phyloP scores from a whole-genome alignment of 2,888 invertebrate species.

The Rhagonycha lutea region DNA sequence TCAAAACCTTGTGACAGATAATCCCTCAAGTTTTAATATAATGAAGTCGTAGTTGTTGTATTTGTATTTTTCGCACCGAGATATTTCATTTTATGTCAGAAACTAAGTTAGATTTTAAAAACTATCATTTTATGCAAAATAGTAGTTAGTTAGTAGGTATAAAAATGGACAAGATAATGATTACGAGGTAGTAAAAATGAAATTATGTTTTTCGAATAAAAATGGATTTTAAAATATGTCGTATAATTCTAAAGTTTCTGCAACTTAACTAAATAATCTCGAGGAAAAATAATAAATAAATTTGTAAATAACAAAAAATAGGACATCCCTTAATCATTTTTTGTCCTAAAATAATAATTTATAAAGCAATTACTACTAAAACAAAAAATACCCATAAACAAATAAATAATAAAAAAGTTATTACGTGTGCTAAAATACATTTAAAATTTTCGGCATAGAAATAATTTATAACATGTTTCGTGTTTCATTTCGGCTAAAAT shows the following conservation, averaged over 20 bases:
- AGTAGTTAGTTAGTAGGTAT: too few relatives aligned
- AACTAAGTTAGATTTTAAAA: not conserved
- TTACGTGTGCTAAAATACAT: conserved; percentile 3
- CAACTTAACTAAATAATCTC: not conserved
- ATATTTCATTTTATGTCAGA: not conserved
- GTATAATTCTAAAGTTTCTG: not conserved
- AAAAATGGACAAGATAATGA: not conserved
- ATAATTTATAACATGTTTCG: conserved; percentile 1
- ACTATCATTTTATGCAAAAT: not conserved
- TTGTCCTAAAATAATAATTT: not conserved
- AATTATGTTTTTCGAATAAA: not conserved
- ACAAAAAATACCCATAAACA: not conserved
- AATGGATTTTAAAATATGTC: not conserved
- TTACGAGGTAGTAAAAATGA: not conserved
- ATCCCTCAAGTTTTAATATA: conserved; percentile 3
- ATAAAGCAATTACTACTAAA: not conserved
- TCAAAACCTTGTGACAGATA: conserved; percentile 3
- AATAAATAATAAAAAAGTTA: not conserved
- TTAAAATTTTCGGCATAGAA: conserved; percentile 2
- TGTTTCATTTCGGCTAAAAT: conserved; percentile 2
- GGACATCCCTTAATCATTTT: not conserved
- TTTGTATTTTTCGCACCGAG: not conserved
- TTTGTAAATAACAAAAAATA: not conserved
- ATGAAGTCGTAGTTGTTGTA: conserved; percentile 1
- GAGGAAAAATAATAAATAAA: not conserved